Base-by-base conservation (phyloP, 1,140 invertebrate genomes). In the Eciton burchellii region DNA sequence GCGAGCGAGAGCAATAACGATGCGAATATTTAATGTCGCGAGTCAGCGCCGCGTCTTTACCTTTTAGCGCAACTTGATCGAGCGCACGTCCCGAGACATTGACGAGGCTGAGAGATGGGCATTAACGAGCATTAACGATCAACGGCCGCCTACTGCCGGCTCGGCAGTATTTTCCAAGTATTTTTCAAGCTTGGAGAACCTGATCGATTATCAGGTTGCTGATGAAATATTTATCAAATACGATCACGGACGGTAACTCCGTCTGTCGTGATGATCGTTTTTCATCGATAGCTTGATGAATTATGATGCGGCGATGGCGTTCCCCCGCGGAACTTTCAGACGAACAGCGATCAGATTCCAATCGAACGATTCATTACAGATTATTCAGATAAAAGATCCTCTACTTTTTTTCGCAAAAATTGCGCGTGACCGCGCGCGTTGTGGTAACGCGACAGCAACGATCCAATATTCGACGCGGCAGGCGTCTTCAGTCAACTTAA, bases 21-120 rank as follows among this genome's bases (percentile, higher is more conserved):
- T 43, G 45, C 68, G 85, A 88, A 88, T 87, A 85, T 87, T 89
- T 83, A 83, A 87, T 73, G 47, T 24, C 52, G 45, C 68, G 54
- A 81, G 56, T 52, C 60, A 45, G 63, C 21, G 21, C 47, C 54
- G 45, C 59, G 43, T 72, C 68, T 72, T 84, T 66, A 12, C 43
- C 79, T 71, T 85, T 76, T 82, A 86, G 43, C 83, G 70, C 19
- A 26, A 49, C 43, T 77, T 47, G 82, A 79, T 79, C 65, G 73
- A 83, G 19, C 62, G 84, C 24, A 49, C 81, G 62, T 63, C 41
- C 45, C 74, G 74, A 43, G 49, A 62, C 35, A 77, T 77, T 79
- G 74, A 79, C 62, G 74, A 70, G 49, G 49, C 11, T 79, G 52
- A 79, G 68, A 70, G 74, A 79, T 68, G 49, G 63, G 60, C 63